Percentiles rank a stretch among this genome's conserved stretches.
phyloP scores from a whole-genome alignment of 2,797 vertebrate species.

The Sphenodon punctatus region DNA sequence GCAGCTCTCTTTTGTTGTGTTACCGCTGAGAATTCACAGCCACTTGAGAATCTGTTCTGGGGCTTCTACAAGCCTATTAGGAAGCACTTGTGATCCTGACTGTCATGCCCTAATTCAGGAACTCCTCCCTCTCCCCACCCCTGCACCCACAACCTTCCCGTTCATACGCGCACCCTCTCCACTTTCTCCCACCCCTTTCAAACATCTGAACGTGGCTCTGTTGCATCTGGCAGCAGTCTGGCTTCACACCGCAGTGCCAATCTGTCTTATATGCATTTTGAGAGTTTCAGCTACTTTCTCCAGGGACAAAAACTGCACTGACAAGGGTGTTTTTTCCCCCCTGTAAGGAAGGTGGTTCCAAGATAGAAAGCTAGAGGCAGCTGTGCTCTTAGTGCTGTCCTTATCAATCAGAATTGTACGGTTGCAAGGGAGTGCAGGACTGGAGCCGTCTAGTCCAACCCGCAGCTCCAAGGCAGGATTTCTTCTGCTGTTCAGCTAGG shows the following conservation, averaged over 20 bases:
- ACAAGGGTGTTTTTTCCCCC: too few species aligned
- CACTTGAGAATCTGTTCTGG: not conserved
- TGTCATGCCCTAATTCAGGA: constrained; percentile 16
- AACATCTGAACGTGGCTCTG: not conserved
- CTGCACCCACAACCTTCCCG: accelerated
- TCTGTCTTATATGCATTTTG: not conserved
- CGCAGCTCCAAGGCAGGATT: too few species aligned
- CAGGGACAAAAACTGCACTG: not conserved
- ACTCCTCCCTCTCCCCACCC: not conserved
- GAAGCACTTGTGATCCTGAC: constrained; percentile 39
- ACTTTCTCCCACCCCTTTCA: not conserved
- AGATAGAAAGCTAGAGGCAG: not conserved
- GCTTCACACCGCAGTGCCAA: not conserved
- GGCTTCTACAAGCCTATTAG: not conserved
- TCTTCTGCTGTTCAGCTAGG: too few species aligned
- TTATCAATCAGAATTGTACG: too few species aligned
- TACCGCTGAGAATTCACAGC: not conserved
- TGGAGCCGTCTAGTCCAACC: too few species aligned
- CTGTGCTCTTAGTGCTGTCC: too few species aligned
- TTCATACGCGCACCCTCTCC: not conserved
- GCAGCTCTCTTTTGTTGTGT: not conserved
- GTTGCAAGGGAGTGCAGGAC: too few species aligned
- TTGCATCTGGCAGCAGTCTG: not conserved
- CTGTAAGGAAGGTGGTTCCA: not conserved
- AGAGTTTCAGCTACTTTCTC: not conserved